A percentile compares a stretch with the other conserved stretches of the same genome.
phyloP scores from a whole-genome alignment of 1,140 invertebrate genomes.

The Ceratosolen fusciceps region DNA sequence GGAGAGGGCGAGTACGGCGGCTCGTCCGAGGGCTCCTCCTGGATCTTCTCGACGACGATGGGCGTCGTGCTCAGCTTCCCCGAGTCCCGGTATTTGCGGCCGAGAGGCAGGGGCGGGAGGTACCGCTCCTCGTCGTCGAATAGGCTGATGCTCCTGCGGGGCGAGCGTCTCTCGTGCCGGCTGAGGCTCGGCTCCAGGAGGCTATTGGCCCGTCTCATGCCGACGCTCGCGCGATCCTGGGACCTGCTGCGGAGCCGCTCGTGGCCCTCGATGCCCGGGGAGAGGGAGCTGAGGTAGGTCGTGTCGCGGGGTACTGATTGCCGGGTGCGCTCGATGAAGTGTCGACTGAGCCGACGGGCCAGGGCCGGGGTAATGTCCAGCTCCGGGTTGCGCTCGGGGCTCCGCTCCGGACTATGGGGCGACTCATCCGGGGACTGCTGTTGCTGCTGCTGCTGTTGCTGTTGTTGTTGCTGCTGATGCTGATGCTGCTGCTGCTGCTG shows the following conservation, averaged over 20 bases:
- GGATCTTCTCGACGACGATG: constrained; percentile 63
- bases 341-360: constrained; percentile 65
- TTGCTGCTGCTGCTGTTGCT: not conserved
- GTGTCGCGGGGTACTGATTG: constrained; percentile 42
- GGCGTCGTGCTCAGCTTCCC: constrained; percentile 52
- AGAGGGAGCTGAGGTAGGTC: not conserved
- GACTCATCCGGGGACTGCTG: not conserved
- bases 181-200: constrained; percentile 55
- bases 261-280: not conserved
- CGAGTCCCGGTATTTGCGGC: constrained; percentile 53
- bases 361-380: constrained; percentile 63
- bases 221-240: constrained; percentile 38
- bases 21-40: constrained; percentile 61
- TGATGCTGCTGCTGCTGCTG: not conserved
- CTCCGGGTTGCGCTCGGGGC: constrained; percentile 53
- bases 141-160: constrained; percentile 61
- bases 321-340: constrained; percentile 67
- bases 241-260: constrained; percentile 56
- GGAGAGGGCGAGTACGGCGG: not conserved
- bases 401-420: constrained; percentile 21
- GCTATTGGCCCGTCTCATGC: constrained; percentile 58
- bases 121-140: constrained; percentile 61
- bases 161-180: constrained; percentile 44
- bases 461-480: not conserved
- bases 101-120: constrained; percentile 20